Evolutionary conservation across 2,797 vertebrate genomes (phyloP).

Genomic region (Schizothorax lantsangensis): DNA sequence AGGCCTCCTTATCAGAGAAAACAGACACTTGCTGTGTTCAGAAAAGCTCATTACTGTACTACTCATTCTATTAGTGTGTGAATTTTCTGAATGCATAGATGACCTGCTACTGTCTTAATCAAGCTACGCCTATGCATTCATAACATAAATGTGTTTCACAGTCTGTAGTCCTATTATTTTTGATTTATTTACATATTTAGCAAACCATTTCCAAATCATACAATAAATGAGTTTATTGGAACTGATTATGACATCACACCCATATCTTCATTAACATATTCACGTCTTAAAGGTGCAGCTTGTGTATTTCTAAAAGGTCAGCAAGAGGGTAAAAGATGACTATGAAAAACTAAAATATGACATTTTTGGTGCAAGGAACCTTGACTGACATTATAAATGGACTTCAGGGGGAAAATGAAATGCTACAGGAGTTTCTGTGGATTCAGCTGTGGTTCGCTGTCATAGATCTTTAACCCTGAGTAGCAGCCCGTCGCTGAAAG

Average conservation of each 20-base stretch:
- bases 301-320: background rate
- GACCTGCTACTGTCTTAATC: background rate
- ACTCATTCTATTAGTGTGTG: background rate
- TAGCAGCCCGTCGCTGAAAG: background rate
- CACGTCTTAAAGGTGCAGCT: background rate
- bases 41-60: background rate
- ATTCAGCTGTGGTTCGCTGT: background rate
- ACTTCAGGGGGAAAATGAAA: background rate
- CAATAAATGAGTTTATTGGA: background rate
- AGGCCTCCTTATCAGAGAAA: slow-evolving; percentile 37
- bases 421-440: background rate
- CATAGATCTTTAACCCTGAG: background rate
- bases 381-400: background rate
- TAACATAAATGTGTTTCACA: background rate
- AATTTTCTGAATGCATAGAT: background rate
- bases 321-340: background rate
- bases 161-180: background rate
- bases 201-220: background rate
- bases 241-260: background rate
- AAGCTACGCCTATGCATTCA: no score
- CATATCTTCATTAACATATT: background rate
- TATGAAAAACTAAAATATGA: background rate
- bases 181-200: background rate
- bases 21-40: slow-evolving; percentile 9
- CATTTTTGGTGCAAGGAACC: background rate